phyloP scores from a whole-genome alignment of 2,888 invertebrate genomes.

The Pharmacophagus antenor region DNA sequence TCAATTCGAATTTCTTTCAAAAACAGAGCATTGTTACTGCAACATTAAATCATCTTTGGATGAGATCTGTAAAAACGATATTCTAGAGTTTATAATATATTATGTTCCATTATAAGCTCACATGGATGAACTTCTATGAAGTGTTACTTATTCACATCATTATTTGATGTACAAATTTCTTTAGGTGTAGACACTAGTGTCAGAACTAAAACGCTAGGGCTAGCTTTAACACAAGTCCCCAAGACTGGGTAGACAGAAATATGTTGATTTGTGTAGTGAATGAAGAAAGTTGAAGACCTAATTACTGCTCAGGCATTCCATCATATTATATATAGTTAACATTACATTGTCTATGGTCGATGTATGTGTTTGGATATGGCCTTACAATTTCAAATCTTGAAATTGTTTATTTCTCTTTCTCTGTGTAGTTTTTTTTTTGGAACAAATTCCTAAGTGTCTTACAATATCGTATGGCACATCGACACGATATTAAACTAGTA shows the following conservation, averaged over 20 bases:
- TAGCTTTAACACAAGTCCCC: not conserved
- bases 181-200: not conserved
- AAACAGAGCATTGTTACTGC: not conserved
- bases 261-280: not conserved
- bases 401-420: too few species aligned
- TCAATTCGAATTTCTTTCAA: not conserved
- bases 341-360: too few species aligned
- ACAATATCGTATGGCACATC: too few species aligned
- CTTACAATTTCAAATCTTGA: too few species aligned
- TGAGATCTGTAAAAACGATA: not conserved
- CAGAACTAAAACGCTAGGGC: not conserved
- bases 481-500: too few species aligned
- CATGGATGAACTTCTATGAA: not conserved
- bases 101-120: not conserved
- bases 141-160: not conserved
- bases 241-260: not conserved
- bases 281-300: too few species aligned
- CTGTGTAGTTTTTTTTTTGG: not conserved
- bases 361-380: too few species aligned
- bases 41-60: not conserved
- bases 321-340: too few species aligned
- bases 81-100: not conserved
- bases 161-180: not conserved
- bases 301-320: not conserved
- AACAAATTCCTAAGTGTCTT: not conserved